Base-by-base conservation (phyloP, 2,113 vertebrate genomes). In the Pseudorhombus dupliciocellatus region DNA sequence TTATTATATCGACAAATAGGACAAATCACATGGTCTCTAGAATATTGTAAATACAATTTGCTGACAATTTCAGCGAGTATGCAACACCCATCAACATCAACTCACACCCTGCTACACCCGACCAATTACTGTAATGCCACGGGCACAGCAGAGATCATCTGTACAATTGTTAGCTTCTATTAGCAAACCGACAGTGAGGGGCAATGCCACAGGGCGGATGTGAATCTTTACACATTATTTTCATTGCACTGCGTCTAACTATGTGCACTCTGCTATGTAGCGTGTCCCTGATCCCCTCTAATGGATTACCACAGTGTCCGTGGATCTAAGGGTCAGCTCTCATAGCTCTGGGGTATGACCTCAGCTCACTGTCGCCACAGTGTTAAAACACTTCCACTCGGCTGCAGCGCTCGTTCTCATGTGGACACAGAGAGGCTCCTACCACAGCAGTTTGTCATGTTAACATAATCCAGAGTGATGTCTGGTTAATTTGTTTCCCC, bases 401-500 rank as follows among this genome's bases (percentile, higher is more conserved):
- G 1, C 60, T 52, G 59, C 57, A 24, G 77, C 34, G 11, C 34
- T 66, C 21, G 46, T 44, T 50, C 73, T 42, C 53, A 57, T 77
- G 50, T 57, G 50, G 64, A 58, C 3, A 1, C 25, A 63, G 57
- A 5, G 70, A 78, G 20, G 64, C 53, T 68, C 66, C 71, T 5
- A 37, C 62, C 68, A 61, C 77, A 71, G 69, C 66, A 76, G 70
- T 79, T 83, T 80, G 83, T 90, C 89, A 78, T 70, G 74, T 91
- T 86, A 83, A 82, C 84, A 72, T 92, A 92, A 92, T 92, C 83
- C 85, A 87, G 83, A 92, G 82, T 89, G 90, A 93, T 83, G 84
- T 70, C 85, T 91, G 79, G 76, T 84, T 92, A 89, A 93, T 93
- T 92, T 90, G 89, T 91, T 89, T 92, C 79, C 83, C 75, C 79